phyloP scores from a whole-genome alignment of 2,888 invertebrate species.

The Cephus sareptanus region DNA sequence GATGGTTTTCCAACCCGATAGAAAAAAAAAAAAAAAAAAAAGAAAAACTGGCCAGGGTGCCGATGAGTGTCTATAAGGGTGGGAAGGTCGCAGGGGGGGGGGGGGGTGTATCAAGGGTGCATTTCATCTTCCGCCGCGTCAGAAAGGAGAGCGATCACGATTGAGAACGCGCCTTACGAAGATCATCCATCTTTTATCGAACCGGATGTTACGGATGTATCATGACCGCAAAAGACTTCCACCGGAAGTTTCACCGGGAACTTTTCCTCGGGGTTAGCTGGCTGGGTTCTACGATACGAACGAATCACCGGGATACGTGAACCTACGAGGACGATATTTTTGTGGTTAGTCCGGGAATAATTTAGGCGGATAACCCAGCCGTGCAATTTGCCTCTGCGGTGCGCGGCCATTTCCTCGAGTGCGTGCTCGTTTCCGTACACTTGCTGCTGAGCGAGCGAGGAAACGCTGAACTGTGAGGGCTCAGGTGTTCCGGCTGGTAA shows the following conservation, averaged over 20 bases:
- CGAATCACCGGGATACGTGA: constrained; percentile 1
- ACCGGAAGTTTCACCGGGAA: neutral
- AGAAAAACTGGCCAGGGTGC: neutral
- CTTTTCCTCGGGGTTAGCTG: neutral
- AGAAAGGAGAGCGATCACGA: constrained; percentile 64
- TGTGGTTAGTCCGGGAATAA: constrained; percentile 61
- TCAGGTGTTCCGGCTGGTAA: constrained; percentile 62
- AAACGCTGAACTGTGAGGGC: constrained; percentile 35
- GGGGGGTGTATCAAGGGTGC: constrained; percentile 53
- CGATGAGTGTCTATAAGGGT: neutral
- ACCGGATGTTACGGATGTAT: constrained; percentile 39
- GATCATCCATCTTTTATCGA: constrained; percentile 65
- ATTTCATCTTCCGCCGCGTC: constrained; percentile 64
- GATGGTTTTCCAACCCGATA: neutral
- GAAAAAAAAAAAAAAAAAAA: neutral
- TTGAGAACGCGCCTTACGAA: constrained; percentile 51
- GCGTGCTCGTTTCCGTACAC: constrained; percentile 57
- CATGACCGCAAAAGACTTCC: neutral
- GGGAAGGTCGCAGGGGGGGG: constrained; percentile 6
- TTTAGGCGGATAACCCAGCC: constrained; percentile 54
- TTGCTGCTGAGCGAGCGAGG: constrained; percentile 27
- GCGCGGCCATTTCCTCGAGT: constrained; percentile 36
- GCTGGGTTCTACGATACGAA: neutral
- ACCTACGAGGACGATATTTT: constrained; percentile 49
- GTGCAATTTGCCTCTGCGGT: constrained; percentile 49